phyloP scores from a whole-genome alignment of 2,113 vertebrate species.

The Hemibagrus wyckioides region DNA sequence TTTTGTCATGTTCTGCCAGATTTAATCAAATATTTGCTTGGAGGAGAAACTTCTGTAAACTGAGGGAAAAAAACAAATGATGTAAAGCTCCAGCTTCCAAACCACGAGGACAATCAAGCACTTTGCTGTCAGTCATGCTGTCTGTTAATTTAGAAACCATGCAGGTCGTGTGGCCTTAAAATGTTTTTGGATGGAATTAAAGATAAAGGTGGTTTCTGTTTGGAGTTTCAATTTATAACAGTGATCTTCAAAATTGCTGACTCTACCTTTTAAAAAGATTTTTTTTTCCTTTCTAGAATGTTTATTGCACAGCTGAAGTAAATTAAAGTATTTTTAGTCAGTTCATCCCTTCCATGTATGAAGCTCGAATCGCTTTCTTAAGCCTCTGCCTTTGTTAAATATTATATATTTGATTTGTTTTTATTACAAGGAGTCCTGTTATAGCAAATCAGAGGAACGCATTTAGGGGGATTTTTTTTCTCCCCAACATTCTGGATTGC shows the following conservation, averaged over 20 bases:
- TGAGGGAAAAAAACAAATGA: background rate
- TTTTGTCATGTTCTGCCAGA: background rate
- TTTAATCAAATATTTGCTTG: background rate
- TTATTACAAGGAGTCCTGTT: conserved; percentile 25
- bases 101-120: background rate
- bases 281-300: background rate
- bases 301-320: conserved; percentile 13
- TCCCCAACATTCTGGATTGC: conserved; percentile 41
- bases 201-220: background rate
- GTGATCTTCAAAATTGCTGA: background rate
- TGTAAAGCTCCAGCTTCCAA: background rate
- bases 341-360: background rate
- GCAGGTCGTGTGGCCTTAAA: background rate
- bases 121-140: background rate
- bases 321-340: background rate
- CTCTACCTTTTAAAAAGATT: background rate
- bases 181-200: background rate
- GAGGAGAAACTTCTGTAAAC: background rate
- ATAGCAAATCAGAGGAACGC: conserved; percentile 20
- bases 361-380: conserved; percentile 6
- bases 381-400: background rate
- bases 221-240: background rate
- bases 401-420: conserved; percentile 11
- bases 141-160: background rate
- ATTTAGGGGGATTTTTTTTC: conserved; percentile 21